Base-by-base conservation (phyloP, 2,797 vertebrate species). In the Steatocranus sp. region DNA sequence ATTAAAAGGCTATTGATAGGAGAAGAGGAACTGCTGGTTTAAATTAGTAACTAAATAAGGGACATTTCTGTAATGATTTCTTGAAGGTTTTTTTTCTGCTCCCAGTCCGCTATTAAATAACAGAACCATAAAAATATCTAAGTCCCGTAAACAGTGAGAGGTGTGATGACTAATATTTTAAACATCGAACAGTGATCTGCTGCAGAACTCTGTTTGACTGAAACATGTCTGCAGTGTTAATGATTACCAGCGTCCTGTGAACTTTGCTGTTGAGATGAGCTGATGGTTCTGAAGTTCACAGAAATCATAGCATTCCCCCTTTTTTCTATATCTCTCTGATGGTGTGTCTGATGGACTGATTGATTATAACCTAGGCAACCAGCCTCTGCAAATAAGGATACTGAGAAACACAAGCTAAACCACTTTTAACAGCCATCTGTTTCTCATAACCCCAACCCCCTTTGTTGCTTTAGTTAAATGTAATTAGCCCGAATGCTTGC, bases 231-330 rank as follows among this genome's bases (percentile, higher is more conserved):
- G 4, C 30, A 17, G 32, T 27, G 91, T 88, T 94, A 94, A 94
- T 95, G 83, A 94, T 93, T 94, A 66, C 41, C 79, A 49, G 66
- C 34, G 8, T 27, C 46, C 6, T 2, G 2, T 88, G 85, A 86
- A 86, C 90, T 89, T 86, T 93, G 81, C 4, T 50, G 23, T 3
- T 11, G 18, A 23, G 36, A 43, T 30, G 23, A 84, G 11, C 79
- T 49, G 15, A 82, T 84, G 80, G 86, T 85, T 78, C 86, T 92
- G 79, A 94, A 94, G 92, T 92, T 87, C 90, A 92, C 75, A 73
- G 50, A 18, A 76, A 77, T 63, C 73, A 53, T 58, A 49, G 49
- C 58, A 41, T 32, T 63, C 2, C 25, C 25, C 9, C 41, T 70
- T 73, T 11, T 20, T 15, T 7, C 41, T 32, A 49, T 81, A 79